phyloP scores from a whole-genome alignment of 2,888 invertebrate species.

The Conus canariensis region DNA sequence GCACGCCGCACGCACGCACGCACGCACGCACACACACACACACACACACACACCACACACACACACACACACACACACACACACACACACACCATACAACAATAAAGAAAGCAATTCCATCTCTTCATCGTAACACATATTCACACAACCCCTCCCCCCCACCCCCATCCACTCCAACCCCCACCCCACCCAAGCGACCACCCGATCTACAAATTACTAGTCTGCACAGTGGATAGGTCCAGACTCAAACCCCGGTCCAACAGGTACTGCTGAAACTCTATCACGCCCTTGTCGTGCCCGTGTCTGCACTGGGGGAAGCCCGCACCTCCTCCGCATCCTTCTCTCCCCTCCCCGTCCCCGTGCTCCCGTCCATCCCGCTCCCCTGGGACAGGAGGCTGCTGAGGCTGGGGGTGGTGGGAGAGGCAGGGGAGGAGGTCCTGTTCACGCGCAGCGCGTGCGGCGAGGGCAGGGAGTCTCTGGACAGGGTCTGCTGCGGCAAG shows the following conservation, averaged over 20 bases:
- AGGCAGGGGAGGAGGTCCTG: background rate
- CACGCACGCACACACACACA: too few species aligned
- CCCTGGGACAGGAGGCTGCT: constrained; percentile 39
- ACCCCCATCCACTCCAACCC: background rate
- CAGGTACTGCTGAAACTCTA: constrained; percentile 72
- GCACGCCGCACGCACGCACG: background rate
- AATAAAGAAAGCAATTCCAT: too few species aligned
- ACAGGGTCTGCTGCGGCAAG: background rate
- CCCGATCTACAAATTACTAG: constrained; percentile 69
- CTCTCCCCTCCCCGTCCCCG: background rate
- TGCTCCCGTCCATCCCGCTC: background rate
- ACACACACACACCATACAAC: background rate
- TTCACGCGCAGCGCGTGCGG: constrained; percentile 22
- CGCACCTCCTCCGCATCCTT: background rate
- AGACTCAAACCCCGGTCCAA: constrained; percentile 69
- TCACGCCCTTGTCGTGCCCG: constrained; percentile 58
- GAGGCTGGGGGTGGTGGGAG: constrained; percentile 34
- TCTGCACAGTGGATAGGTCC: constrained; percentile 71
- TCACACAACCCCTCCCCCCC: background rate
- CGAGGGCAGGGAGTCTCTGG: constrained; percentile 1
- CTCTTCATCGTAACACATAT: too few species aligned
- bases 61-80: constrained; percentile 1
- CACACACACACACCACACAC: background rate
- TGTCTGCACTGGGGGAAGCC: constrained; percentile 6
- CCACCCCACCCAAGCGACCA: background rate